Evolutionary conservation across 2,888 invertebrate species (phyloP).

Genomic region (Tenthredo livida): DNA sequence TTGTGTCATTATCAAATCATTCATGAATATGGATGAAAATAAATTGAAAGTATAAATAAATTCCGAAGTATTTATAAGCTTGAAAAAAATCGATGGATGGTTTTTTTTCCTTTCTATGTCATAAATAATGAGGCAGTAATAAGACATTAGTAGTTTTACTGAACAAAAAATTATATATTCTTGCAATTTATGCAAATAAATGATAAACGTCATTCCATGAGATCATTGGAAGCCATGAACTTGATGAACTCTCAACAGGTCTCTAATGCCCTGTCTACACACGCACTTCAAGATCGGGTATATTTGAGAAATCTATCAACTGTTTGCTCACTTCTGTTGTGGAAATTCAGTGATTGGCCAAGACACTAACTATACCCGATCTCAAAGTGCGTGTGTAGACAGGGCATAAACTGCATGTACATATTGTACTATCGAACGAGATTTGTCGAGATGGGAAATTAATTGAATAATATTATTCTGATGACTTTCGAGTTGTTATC

Average conservation of each 20-base stretch:
- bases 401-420: too few species aligned
- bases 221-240: conserved; percentile 3
- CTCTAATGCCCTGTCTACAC: too few species aligned
- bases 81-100: neutral
- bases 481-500: neutral
- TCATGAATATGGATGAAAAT: neutral
- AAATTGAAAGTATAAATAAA: neutral
- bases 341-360: too few species aligned
- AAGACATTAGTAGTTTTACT: neutral
- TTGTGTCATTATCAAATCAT: too few species aligned
- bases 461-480: neutral
- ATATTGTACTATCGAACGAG: neutral
- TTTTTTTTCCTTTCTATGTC: neutral
- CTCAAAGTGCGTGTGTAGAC: too few species aligned
- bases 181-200: neutral
- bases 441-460: neutral
- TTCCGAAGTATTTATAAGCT: neutral
- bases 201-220: neutral
- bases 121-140: neutral
- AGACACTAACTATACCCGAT: too few species aligned
- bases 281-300: too few species aligned
- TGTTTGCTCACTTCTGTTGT: too few species aligned
- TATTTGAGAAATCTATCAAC: too few species aligned
- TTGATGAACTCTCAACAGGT: neutral
- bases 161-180: neutral